phyloP scores from a whole-genome alignment of 2,797 vertebrate genomes.

The Gallinago solitaria region DNA sequence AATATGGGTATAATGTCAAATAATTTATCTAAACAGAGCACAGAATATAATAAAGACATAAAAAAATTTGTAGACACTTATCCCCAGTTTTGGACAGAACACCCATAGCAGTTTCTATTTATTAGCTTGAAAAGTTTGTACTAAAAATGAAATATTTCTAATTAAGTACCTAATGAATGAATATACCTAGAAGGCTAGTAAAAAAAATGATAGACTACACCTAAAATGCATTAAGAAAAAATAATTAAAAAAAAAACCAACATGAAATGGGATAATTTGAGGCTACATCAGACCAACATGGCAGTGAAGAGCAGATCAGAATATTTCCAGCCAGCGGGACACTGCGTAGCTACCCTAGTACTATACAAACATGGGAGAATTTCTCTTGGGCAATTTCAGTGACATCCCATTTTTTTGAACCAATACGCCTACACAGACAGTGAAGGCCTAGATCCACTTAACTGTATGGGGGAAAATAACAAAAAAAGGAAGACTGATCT shows the following conservation, averaged over 20 bases:
- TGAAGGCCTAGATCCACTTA: neutral
- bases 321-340: neutral
- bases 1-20: neutral
- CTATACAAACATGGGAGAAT: neutral
- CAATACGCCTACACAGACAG: neutral
- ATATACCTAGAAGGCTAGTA: neutral
- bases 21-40: neutral
- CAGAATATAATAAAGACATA: neutral
- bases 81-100: neutral
- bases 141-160: neutral
- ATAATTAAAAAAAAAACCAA: neutral
- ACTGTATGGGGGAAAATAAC: accelerated
- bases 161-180: neutral
- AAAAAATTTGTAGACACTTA: neutral
- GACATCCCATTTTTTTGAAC: neutral
- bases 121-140: neutral
- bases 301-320: neutral
- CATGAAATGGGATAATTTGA: neutral
- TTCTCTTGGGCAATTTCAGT: neutral
- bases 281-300: neutral
- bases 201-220: neutral
- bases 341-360: accelerated
- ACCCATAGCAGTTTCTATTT: neutral
- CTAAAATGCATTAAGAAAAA: neutral
- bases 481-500: neutral